Evolutionary conservation across 2,113 vertebrate species (phyloP).

Genomic region (Mirounga angustirostris): DNA sequence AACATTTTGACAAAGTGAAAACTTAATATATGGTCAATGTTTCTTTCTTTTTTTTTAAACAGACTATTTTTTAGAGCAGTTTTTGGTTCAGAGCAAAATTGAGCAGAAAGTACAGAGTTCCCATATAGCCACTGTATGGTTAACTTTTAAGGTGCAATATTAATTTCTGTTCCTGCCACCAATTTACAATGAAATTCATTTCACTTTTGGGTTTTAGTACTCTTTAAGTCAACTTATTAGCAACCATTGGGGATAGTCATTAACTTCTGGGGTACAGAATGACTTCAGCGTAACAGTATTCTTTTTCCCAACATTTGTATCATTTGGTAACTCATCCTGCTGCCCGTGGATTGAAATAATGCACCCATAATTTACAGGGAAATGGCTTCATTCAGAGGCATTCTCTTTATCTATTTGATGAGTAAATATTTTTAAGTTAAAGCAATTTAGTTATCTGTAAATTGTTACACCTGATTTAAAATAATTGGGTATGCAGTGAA

Average conservation of each 20-base stretch:
- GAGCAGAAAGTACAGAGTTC: background rate
- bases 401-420: background rate
- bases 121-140: background rate
- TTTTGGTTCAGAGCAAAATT: slow-evolving; percentile 6
- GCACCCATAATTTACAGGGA: background rate
- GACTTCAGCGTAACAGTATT: background rate
- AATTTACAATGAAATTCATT: background rate
- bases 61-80: background rate
- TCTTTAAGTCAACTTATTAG: background rate
- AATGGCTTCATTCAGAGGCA: background rate
- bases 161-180: background rate
- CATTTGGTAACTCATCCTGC: background rate
- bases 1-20: background rate
- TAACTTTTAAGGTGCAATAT: background rate
- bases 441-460: background rate
- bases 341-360: background rate
- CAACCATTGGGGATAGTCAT: background rate
- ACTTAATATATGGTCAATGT: background rate
- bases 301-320: background rate
- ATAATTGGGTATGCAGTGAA: background rate
- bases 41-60: background rate
- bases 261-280: background rate
- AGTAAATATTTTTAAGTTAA: slow-evolving; percentile 31
- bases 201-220: background rate
- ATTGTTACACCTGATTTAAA: background rate